Evolutionary conservation across 2,797 vertebrate species (phyloP), one percentile per base, ranked within the genome.

Genomic region (Gymnopithys bicolor): DNA sequence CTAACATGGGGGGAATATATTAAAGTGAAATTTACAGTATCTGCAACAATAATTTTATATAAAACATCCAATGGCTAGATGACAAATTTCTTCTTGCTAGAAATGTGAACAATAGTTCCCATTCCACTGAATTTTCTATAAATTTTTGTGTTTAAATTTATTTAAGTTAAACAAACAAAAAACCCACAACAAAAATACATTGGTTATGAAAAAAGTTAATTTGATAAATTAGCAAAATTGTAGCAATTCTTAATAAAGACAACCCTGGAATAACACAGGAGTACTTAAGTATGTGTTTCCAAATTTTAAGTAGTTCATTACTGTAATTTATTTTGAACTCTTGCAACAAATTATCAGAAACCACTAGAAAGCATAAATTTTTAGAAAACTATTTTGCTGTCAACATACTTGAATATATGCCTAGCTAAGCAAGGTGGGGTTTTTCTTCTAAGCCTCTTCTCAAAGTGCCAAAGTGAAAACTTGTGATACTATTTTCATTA

Each of bases 331-430:
- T 93, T 92, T 95, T 91, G 66, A 74, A 81, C 22, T 89, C n/a
- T 79, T 85, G 67, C 93, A 95, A 80, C 33, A 86, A 92, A 79
- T 88, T 89, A 79, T 95, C 69, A 93, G 78, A 94, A 95, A 83
- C n/a, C n/a, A 64, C 74, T 94, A 79, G 49, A 93, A 92, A 81
- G 51, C 53, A 80, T 18, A 24, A 24, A 59, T 84, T 95, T 94
- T 83, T 95, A 46, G 8, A 79, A 8, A 43, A 86, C 7, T 35
- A 9, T 68, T 67, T 84, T 52, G 7, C 52, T 70, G 5, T 81
- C 76, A 80, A 55, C 18, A 62, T 85, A 83, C 69, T 91, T 89
- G 70, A 71, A 85, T 81, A 75, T 76, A 77, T 60, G 59, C 41
- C 56, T 55, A 59, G 78, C 35, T 89, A 39, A 88, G 92, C 17